Conservation (phyloP, 2,797 vertebrate genomes). For the Enteromius trimaculatus region DNA sequence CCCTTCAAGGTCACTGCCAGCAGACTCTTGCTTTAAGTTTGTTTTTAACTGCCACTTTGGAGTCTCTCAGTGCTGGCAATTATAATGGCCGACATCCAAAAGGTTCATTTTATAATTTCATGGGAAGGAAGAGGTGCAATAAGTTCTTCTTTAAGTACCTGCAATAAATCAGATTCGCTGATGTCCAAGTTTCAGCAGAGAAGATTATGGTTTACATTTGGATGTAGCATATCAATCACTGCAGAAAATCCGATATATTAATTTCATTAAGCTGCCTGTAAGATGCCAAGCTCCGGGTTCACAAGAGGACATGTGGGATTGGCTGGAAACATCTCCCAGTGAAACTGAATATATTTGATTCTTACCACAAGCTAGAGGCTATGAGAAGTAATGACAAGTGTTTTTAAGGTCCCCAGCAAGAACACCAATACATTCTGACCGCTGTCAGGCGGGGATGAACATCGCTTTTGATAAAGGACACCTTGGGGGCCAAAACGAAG, state of each 20-base stretch:
- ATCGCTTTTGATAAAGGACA: slow-evolving; percentile 40
- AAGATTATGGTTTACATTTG: slow-evolving; percentile 45
- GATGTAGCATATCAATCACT: slow-evolving; percentile 45
- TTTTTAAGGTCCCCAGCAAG: slow-evolving; percentile 41
- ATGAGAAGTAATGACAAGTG: slow-evolving; percentile 39
- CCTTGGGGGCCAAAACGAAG: slow-evolving; percentile 26
- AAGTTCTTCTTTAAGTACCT: slow-evolving; percentile 32
- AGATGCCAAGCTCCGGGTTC: slow-evolving; percentile 24
- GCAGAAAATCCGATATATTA: slow-evolving; percentile 34
- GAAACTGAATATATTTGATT: slow-evolving; percentile 42
- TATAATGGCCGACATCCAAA: slow-evolving; percentile 42
- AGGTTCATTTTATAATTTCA: slow-evolving; percentile 46
- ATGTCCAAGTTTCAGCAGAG: slow-evolving; percentile 36
- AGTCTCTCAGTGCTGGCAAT: slow-evolving; percentile 20
- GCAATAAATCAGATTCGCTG: slow-evolving; percentile 38
- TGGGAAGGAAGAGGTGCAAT: slow-evolving; percentile 15
- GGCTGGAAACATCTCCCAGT: slow-evolving; percentile 14
- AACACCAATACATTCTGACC: slow-evolving; percentile 36
- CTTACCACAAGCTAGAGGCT: slow-evolving; percentile 26
- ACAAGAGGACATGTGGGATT: slow-evolving; percentile 2
- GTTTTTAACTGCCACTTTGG: slow-evolving; percentile 42
- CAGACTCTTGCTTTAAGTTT: slow-evolving; percentile 34
- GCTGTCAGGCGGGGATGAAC: slow-evolving; percentile 38
- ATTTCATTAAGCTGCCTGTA: slow-evolving; percentile 31
- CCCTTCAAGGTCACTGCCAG: slow-evolving; percentile 33